Evolutionary conservation across 2,888 invertebrate species (phyloP).

Genomic region (Nomada flava): DNA sequence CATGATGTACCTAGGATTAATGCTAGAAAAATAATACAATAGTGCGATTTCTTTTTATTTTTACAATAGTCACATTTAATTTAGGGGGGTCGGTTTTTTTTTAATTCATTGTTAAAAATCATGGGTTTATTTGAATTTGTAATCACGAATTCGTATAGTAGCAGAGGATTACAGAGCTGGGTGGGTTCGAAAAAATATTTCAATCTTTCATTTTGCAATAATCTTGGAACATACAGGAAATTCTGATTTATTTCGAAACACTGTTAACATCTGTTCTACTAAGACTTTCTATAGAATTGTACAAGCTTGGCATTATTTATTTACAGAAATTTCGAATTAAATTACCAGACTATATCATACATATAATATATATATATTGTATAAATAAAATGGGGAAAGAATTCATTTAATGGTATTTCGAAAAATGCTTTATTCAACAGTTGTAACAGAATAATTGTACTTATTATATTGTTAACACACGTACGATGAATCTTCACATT

Average conservation of each 20-base stretch:
- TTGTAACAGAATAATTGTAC: neutral
- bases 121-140: neutral
- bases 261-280: neutral
- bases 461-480: neutral
- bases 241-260: neutral
- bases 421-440: constrained; percentile 10
- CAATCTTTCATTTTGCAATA: neutral
- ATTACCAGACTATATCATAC: neutral
- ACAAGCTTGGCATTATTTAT: neutral
- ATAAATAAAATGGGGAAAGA: neutral
- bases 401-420: neutral
- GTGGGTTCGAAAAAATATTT: neutral
- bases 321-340: neutral
- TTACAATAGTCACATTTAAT: neutral
- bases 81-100: neutral
- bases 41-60: neutral
- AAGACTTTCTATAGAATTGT: neutral
- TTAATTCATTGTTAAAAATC: neutral
- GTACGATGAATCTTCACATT: no score
- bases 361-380: neutral
- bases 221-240: neutral
- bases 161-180: constrained; percentile 1
- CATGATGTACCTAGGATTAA: constrained; percentile 11
- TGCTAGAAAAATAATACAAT: constrained; percentile 2
- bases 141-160: neutral